phyloP scores from a whole-genome alignment of 2,113 vertebrate genomes.

The Emberiza fucata region DNA sequence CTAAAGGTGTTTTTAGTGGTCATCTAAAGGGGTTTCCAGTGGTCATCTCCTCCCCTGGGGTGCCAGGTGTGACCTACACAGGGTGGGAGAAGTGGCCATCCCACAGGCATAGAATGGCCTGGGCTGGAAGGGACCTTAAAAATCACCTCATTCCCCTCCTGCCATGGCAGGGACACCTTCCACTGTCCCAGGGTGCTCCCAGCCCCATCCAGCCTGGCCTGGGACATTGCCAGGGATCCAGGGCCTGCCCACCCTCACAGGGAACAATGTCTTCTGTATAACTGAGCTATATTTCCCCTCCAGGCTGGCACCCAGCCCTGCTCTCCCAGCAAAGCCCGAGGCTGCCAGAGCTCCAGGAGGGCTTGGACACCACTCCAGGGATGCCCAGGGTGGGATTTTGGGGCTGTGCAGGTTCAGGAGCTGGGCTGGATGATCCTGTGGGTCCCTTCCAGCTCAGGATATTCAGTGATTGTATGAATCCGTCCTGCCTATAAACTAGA shows the following conservation, averaged over 20 bases:
- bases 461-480: no score
- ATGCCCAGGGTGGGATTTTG: no score
- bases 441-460: no score
- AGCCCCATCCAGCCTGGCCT: rapidly evolving
- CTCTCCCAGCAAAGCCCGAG: not conserved
- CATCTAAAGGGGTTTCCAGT: not conserved
- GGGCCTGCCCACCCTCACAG: rapidly evolving
- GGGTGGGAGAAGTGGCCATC: not conserved
- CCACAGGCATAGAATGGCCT: not conserved
- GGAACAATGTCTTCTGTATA: rapidly evolving
- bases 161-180: not conserved
- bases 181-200: rapidly evolving
- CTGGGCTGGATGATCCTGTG: no score
- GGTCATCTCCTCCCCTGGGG: not conserved
- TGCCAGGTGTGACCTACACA: not conserved
- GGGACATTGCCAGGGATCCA: rapidly evolving
- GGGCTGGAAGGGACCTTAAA: not conserved
- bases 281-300: not conserved
- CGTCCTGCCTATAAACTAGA: no score
- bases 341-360: no score
- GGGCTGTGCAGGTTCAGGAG: no score
- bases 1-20: not conserved
- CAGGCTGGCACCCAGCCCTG: not conserved
- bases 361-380: no score
- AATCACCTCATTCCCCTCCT: not conserved